Evolutionary conservation across 2,113 vertebrate species (phyloP).

Genomic region (Thinocorus orbignyianus): DNA sequence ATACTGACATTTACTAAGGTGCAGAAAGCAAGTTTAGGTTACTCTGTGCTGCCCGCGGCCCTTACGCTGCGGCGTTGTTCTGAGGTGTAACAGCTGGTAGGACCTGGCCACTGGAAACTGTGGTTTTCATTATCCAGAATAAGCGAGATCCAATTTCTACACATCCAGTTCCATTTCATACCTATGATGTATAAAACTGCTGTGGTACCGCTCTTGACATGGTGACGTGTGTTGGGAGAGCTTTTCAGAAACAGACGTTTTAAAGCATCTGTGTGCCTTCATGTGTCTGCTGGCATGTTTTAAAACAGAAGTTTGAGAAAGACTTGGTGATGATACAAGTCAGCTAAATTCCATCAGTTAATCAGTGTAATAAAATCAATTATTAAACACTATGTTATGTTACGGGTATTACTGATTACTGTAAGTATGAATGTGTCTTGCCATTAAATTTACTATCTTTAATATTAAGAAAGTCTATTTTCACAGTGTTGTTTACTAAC

Average conservation of each 20-base stretch:
- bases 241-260: background rate
- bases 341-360: background rate
- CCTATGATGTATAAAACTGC: background rate
- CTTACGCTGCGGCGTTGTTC: background rate
- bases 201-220: background rate
- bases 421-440: background rate
- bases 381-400: background rate
- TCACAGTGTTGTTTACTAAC: conserved; percentile 42
- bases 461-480: conserved; percentile 10
- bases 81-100: background rate
- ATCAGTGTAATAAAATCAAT: background rate
- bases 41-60: background rate
- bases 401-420: background rate
- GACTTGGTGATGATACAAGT: background rate
- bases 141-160: background rate
- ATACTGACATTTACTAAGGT: background rate
- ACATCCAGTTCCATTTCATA: background rate
- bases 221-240: background rate
- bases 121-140: background rate
- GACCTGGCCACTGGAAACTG: background rate
- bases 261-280: background rate
- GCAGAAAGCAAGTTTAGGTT: background rate
- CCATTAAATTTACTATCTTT: conserved; percentile 9
- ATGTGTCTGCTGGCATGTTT: background rate
- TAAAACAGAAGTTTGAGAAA: background rate